Evolutionary conservation across 2,797 vertebrate species (phyloP).

Genomic region (Setipinna tenuifilis): DNA sequence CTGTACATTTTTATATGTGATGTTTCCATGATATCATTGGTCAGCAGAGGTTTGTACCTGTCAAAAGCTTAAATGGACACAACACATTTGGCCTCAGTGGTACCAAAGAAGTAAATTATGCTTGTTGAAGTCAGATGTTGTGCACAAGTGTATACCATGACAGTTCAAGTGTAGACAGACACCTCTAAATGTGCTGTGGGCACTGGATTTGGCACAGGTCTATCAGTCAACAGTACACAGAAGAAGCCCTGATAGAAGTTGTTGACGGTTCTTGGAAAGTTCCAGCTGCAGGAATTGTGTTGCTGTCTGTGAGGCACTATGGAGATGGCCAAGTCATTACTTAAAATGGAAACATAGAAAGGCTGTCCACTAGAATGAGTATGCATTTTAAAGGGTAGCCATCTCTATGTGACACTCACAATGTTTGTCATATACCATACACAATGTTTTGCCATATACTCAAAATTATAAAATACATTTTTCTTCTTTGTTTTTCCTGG

Average conservation of each 20-base stretch:
- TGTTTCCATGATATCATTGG: neutral
- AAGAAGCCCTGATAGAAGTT: conserved; percentile 3
- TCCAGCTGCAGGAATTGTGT: neutral
- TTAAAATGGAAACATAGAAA: neutral
- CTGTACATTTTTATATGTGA: neutral
- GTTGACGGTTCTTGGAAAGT: neutral
- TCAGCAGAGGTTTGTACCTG: neutral
- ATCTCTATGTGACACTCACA: too few species aligned
- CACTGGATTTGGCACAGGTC: neutral
- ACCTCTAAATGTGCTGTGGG: neutral
- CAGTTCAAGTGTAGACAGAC: neutral
- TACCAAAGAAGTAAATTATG: too few species aligned
- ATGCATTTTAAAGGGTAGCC: neutral
- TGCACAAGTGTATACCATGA: neutral
- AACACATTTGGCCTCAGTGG: too few species aligned
- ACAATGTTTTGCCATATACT: too few species aligned
- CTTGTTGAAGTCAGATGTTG: neutral
- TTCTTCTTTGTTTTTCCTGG: too few species aligned
- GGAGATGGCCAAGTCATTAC: neutral
- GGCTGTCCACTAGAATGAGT: neutral
- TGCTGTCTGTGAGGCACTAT: neutral
- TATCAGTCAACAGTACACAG: neutral
- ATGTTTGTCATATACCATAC: too few species aligned
- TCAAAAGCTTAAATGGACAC: too few species aligned
- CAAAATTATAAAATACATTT: too few species aligned